These are phyloP conservation scores for Paratrypauchen microcephalus DNA, from an alignment of 2,797 vertebrate genomes.

Conservation along the genomic window DNA sequence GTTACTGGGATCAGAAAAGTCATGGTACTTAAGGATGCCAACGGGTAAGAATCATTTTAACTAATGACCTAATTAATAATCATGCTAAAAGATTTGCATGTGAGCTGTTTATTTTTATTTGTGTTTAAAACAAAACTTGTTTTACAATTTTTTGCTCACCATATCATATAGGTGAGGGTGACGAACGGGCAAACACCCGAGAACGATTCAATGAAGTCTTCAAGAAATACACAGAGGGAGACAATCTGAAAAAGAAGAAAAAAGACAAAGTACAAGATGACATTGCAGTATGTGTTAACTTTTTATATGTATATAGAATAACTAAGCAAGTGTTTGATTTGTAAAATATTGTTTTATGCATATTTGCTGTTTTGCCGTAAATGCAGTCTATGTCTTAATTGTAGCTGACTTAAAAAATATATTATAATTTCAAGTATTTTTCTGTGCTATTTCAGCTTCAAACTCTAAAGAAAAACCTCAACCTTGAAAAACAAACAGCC, in stretches of 20 bases:
- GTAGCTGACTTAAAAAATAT: not conserved
- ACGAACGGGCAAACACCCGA: conserved; percentile 88
- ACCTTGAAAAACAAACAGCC: conserved; percentile 78
- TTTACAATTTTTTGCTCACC: too few relatives aligned
- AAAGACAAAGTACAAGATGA: conserved; percentile 70
- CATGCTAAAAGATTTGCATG: not conserved
- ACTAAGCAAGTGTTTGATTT: too few relatives aligned
- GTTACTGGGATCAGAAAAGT: conserved; percentile 27
- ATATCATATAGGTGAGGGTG: conserved; percentile 82
- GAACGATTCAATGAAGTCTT: conserved; percentile 89
- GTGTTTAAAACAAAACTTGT: not conserved
- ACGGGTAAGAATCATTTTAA: conserved; percentile 44
- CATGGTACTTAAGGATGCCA: conserved; percentile 59
- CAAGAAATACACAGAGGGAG: conserved; percentile 76
- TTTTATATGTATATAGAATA: not conserved
- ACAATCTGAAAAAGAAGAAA: conserved; percentile 81
- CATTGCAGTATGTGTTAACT: conserved; percentile 77
- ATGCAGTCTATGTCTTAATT: too few relatives aligned
- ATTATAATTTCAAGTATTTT: not conserved
- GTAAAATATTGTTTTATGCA: too few relatives aligned
- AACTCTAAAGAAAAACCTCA: conserved; percentile 79
- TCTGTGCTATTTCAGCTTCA: conserved; percentile 74
- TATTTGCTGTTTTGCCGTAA: too few relatives aligned
- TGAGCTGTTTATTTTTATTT: not conserved
- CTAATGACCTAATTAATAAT: not conserved